A percentile compares a stretch with the other conserved stretches of the same genome.
Evolutionary conservation across 2,113 vertebrate species (phyloP).

Genomic region (Empidonax alnorum): DNA sequence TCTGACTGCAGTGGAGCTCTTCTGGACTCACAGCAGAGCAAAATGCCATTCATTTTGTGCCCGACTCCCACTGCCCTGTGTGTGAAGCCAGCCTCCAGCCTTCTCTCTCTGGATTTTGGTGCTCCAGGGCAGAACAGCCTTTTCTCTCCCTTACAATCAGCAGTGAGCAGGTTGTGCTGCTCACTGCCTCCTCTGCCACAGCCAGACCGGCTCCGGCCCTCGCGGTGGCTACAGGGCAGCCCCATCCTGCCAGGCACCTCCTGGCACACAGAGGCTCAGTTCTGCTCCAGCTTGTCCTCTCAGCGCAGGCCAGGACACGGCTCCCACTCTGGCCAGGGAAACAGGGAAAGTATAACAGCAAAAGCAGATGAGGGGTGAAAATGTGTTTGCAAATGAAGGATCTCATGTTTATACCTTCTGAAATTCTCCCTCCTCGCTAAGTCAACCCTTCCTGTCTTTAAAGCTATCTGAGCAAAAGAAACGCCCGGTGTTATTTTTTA

Average conservation of each 20-base stretch:
- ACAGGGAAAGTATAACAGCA: background rate
- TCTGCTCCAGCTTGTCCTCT: background rate
- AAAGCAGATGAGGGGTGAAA: background rate
- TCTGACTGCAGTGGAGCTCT: background rate
- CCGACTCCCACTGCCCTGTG: background rate
- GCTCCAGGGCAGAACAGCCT: background rate
- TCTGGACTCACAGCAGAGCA: background rate
- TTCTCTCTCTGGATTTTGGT: background rate
- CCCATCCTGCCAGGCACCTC: background rate
- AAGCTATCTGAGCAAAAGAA: background rate
- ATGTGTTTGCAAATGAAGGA: accelerated
- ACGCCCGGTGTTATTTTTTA: background rate
- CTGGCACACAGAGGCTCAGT: accelerated
- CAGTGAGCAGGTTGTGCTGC: background rate
- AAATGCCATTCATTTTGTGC: background rate
- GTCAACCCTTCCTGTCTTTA: background rate
- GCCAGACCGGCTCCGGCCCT: background rate
- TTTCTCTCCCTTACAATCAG: background rate
- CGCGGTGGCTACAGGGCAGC: background rate
- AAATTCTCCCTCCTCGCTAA: background rate
- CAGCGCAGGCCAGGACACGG: accelerated
- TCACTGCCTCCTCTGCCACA: background rate
- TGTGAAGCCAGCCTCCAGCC: background rate
- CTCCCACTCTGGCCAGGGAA: background rate
- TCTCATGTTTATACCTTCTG: background rate